phyloP scores from a whole-genome alignment of 2,797 vertebrate genomes.

The Lerista edwardsae region DNA sequence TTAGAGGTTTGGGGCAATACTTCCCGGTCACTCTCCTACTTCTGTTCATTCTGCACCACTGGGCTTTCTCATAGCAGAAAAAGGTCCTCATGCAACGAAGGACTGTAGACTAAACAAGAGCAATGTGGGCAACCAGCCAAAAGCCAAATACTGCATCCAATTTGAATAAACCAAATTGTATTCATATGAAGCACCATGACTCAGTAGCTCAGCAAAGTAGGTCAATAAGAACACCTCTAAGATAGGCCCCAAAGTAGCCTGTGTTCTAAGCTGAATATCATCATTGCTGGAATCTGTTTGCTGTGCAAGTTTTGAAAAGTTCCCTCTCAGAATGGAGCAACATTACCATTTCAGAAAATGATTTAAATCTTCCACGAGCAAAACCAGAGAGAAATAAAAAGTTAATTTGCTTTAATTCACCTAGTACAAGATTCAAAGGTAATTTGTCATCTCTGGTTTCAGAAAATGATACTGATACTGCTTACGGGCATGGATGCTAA shows the following conservation, averaged over 20 bases:
- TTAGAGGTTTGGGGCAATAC: background rate
- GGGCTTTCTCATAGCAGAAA: slow-evolving; percentile 6
- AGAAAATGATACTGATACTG: slow-evolving; percentile 65
- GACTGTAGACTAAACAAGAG: background rate
- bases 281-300: slow-evolving; percentile 29
- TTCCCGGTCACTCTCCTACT: too few relatives aligned
- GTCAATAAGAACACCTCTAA: slow-evolving; percentile 23
- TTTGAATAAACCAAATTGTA: background rate
- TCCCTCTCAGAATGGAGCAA: slow-evolving; percentile 49
- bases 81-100: background rate
- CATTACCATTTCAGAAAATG: slow-evolving; percentile 63
- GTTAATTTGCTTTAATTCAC: slow-evolving; percentile 76
- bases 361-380: slow-evolving; percentile 66
- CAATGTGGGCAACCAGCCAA: background rate
- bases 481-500: slow-evolving; percentile 65
- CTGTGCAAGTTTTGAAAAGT: slow-evolving; percentile 53
- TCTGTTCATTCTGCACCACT: slow-evolving; percentile 10
- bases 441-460: slow-evolving; percentile 76
- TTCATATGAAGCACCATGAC: slow-evolving; percentile 14
- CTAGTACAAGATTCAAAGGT: slow-evolving; percentile 67
- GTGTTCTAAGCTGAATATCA: slow-evolving; percentile 34
- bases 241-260: slow-evolving; percentile 18
- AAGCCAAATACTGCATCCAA: background rate
- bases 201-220: slow-evolving; percentile 10
- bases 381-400: slow-evolving; percentile 71